Conservation (phyloP, 2,888 invertebrate genomes). For the Galerucella nymphaeae region DNA sequence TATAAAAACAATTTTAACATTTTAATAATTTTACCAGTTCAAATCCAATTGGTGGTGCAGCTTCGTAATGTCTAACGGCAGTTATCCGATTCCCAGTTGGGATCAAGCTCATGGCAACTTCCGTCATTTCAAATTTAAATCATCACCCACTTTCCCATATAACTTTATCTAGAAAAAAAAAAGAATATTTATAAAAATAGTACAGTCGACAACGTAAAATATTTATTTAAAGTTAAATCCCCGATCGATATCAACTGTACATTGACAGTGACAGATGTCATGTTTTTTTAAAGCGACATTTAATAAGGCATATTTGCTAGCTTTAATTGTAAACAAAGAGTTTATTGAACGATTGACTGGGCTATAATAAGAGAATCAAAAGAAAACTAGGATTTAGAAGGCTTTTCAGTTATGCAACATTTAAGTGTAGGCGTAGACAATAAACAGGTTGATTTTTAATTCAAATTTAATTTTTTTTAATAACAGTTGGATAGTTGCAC, state of each 20-base stretch:
- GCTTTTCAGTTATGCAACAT: conserved; percentile 19
- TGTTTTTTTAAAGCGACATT: too few relatives aligned
- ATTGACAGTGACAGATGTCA: too few relatives aligned
- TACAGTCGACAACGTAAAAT: not conserved
- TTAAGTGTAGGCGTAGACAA: conserved; percentile 16
- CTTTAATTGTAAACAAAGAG: too few relatives aligned
- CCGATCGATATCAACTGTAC: too few relatives aligned
- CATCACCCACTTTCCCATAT: conserved; percentile 37
- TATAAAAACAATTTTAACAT: not conserved
- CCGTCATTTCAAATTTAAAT: conserved; percentile 58
- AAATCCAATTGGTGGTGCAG: conserved; percentile 63
- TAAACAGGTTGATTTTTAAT: conserved; percentile 20
- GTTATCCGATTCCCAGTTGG: conserved; percentile 70
- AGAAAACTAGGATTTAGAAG: conserved; percentile 8
- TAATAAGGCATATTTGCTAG: too few relatives aligned
- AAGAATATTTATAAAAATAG: not conserved
- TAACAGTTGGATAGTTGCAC: conserved; percentile 4
- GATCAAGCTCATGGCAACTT: conserved; percentile 58
- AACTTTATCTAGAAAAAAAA: conserved; percentile 39
- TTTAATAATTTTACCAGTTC: conserved; percentile 57
- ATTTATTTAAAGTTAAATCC: too few relatives aligned
- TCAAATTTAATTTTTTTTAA: conserved; percentile 15
- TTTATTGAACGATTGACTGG: not conserved
- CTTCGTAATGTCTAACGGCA: conserved; percentile 64
- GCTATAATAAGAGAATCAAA: not conserved